phyloP scores from a whole-genome alignment of 2,113 vertebrate genomes.

The Probosciger aterrimus region DNA sequence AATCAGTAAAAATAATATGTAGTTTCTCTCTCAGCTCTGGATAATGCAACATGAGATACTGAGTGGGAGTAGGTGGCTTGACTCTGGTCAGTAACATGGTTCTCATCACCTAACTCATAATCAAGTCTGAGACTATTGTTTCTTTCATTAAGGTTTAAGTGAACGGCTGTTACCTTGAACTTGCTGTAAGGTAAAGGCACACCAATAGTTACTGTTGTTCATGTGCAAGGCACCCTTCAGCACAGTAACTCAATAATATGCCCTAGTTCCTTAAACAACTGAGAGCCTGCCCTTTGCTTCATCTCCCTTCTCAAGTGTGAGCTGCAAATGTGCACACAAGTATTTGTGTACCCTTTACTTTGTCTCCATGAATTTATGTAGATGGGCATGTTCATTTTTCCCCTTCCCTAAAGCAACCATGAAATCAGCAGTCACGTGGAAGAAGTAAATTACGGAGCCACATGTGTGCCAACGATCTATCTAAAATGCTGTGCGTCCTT shows the following conservation, averaged over 20 bases:
- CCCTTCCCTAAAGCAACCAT: not conserved
- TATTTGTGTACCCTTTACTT: not conserved
- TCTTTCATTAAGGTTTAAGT: conserved; percentile 27
- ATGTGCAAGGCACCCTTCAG: not conserved
- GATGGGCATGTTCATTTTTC: not conserved
- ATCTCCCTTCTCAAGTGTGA: not conserved
- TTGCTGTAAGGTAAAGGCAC: not conserved
- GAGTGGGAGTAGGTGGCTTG: not conserved
- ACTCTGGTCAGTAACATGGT: not conserved
- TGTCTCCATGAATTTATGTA: not conserved
- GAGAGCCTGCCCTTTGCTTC: not conserved
- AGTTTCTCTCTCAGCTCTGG: not conserved
- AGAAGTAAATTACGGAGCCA: not conserved
- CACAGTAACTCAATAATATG: not conserved
- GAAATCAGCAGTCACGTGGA: not conserved
- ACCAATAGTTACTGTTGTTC: not conserved
- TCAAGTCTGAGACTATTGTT: not conserved
- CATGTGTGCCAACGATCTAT: not conserved
- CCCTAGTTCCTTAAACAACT: not conserved
- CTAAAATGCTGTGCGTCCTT: not conserved
- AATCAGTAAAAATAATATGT: not conserved
- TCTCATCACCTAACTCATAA: not conserved
- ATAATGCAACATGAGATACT: not conserved
- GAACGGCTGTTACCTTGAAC: not conserved
- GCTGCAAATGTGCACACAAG: not conserved